A percentile compares a stretch with the other conserved stretches of the same genome.
Evolutionary conservation across 2,797 vertebrate genomes (phyloP).

Genomic region (Ctenosaura bakeri): DNA sequence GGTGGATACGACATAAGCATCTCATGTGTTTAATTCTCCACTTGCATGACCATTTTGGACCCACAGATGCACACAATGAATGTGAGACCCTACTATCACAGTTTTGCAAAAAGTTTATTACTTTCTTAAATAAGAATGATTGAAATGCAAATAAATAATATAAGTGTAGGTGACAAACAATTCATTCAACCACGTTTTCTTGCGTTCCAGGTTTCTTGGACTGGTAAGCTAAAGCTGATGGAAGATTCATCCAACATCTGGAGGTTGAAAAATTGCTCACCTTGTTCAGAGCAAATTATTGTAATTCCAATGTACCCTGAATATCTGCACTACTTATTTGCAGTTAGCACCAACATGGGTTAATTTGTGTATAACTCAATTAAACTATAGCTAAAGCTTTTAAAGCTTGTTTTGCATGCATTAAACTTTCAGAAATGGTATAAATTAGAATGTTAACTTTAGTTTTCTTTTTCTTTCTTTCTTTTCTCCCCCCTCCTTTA

Average conservation of each 20-base stretch:
- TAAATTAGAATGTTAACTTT: not conserved
- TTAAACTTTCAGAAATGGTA: not conserved
- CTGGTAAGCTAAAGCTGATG: no score
- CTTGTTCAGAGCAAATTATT: not conserved
- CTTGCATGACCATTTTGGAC: not conserved
- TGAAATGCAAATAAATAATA: not conserved
- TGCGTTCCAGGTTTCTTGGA: no score
- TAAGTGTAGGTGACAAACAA: not conserved
- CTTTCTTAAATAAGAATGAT: not conserved
- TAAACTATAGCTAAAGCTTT: not conserved
- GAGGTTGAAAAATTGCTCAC: not conserved
- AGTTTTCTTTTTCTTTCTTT: not conserved
- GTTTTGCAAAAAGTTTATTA: no score
- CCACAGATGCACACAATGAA: not conserved
- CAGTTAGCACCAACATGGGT: not conserved
- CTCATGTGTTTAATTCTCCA: not conserved
- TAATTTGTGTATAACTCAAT: not conserved
- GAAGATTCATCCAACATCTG: not conserved
- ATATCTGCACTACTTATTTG: not conserved
- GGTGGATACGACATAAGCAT: not conserved
- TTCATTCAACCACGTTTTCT: no score
- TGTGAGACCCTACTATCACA: not conserved
- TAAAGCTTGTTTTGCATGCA: not conserved
- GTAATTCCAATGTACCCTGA: not conserved
- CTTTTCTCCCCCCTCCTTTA: not conserved